Evolutionary conservation across 2,888 invertebrate genomes (phyloP), one percentile per base, ranked within the genome.

Genomic region (Brenthis hecate): DNA sequence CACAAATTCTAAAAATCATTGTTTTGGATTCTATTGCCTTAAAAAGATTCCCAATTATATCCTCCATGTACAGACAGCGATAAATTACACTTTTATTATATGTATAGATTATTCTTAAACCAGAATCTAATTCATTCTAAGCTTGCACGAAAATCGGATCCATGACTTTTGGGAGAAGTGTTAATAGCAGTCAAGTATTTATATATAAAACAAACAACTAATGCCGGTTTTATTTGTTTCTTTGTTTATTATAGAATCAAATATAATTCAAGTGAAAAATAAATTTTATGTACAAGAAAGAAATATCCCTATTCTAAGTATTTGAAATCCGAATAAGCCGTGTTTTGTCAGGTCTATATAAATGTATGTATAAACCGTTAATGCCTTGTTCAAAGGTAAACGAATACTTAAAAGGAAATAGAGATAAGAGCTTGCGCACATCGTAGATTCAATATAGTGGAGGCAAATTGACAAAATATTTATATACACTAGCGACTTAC

Each of bases 311-410:
- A 58, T 16, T 28, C 48, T n/a, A 23, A 58, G 23, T 11, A 11
- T 23, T 4, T 28, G 48, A 60, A 60, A 60, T n/a, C 28, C 58
- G 28, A 48, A 60, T 60, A 60, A 60, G 48, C 58, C 48, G n/a
- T 60, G n/a, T 60, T 60, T 60, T 60, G 58, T 60, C 48, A 28
- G 58, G 36, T 43, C n/a, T 28, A 28, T n/a, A 23, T 48, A 58
- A 47, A 58, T 58, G 23, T 47, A 48, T 14, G n/a, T 60, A 28
- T 60, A 60, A 50, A 48, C 11, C 28, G 14, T 50, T 60, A 48
- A 48, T 48, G 58, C 48, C 48, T 23, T 28, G 28, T 50, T 48
- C 58, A 48, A 60, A 60, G 58, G 58, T 48, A 58, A 58, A 60
- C 11, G 11, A 48, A 48, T 14, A n/a, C 48, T 60, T n/a, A 28